phyloP scores from a whole-genome alignment of 2,113 vertebrate genomes.

The Mionectes macconnelli region DNA sequence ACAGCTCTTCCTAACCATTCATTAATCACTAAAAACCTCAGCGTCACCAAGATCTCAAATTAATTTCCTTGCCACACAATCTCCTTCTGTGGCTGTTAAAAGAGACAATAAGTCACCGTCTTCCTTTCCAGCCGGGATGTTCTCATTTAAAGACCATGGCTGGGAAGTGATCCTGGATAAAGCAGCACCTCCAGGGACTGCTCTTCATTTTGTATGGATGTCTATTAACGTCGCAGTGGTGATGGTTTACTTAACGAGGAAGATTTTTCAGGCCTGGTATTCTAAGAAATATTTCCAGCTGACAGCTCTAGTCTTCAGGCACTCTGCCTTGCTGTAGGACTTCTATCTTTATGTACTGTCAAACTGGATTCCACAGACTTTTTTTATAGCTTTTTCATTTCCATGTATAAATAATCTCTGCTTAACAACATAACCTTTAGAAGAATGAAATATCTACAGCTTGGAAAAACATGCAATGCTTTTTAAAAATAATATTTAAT shows the following conservation, averaged over 20 bases:
- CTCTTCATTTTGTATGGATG: not conserved
- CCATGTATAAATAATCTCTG: not conserved
- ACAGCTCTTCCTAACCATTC: not conserved
- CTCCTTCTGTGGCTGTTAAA: not conserved
- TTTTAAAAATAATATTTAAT: conserved; percentile 5
- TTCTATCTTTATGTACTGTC: not conserved
- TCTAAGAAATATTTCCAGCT: not conserved
- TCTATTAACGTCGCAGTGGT: not conserved
- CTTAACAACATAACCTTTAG: not conserved
- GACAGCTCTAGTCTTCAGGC: conserved; percentile 10
- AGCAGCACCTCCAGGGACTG: not conserved
- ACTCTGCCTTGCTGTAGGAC: not conserved
- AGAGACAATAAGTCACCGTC: not conserved
- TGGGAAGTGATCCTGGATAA: not conserved
- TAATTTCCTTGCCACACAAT: not conserved
- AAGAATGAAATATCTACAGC: not conserved
- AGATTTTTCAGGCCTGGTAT: not conserved
- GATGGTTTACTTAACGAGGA: not conserved
- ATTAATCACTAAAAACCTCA: not conserved
- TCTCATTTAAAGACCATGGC: not conserved
- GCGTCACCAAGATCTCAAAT: not conserved
- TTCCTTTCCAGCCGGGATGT: not conserved
- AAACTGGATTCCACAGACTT: not conserved
- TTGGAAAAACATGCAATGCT: not conserved
- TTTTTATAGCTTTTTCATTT: not conserved